Percentiles rank a stretch among this genome's conserved stretches.
Conservation (phyloP, 2,113 vertebrate genomes). For the Nothocercus nigrocapillus region DNA sequence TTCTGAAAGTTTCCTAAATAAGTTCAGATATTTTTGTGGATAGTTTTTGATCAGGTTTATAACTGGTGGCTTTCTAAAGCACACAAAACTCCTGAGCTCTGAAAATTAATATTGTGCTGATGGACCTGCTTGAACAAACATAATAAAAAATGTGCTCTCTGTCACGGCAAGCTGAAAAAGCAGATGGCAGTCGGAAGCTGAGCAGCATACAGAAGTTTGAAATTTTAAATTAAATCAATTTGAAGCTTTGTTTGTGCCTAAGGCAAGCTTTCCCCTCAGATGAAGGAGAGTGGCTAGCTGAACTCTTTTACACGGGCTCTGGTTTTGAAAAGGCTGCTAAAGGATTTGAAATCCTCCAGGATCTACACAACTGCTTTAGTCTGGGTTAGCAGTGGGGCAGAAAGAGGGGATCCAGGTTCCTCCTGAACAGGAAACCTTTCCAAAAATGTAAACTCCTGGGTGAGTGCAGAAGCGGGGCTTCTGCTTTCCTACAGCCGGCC, state of each 20-base stretch:
- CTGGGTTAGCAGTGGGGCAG: neutral
- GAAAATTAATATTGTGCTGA: conserved; percentile 80
- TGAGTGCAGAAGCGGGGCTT: conserved; percentile 26
- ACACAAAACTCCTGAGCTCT: conserved; percentile 16
- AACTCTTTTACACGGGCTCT: conserved; percentile 64
- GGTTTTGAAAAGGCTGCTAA: conserved; percentile 45
- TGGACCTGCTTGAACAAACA: conserved; percentile 81
- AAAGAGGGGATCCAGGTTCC: neutral
- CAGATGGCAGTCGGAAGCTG: conserved; percentile 83
- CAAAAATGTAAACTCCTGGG: conserved; percentile 28
- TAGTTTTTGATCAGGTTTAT: conserved; percentile 72
- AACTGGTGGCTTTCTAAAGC: conserved; percentile 46
- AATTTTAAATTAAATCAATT: conserved; percentile 85
- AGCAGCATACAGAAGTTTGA: conserved; percentile 79
- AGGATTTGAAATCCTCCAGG: neutral
- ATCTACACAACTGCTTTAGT: neutral
- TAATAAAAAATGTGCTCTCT: conserved; percentile 77
- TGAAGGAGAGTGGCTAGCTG: conserved; percentile 73
- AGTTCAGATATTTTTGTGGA: conserved; percentile 34
- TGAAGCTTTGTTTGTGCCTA: conserved; percentile 81
- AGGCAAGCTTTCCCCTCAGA: conserved; percentile 78
- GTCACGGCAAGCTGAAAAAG: conserved; percentile 76
- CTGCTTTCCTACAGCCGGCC: conserved; percentile 40
- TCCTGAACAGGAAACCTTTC: neutral
- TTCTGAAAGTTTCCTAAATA: conserved; percentile 6